These are phyloP conservation scores for Heliconius melpomene DNA, from an alignment of 1,140 invertebrate genomes.

Conservation along the genomic window DNA sequence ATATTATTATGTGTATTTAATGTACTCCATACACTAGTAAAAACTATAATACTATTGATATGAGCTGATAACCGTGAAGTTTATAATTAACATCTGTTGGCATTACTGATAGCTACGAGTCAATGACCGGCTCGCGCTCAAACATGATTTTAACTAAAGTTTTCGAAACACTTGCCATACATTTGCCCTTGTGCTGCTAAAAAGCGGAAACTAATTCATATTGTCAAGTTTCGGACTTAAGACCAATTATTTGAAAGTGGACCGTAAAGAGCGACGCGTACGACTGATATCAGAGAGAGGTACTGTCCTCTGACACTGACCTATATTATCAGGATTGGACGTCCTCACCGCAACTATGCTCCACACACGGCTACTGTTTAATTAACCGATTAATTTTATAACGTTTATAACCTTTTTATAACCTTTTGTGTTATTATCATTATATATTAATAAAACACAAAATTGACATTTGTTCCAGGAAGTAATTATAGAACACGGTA, in stretches of 20 bases:
- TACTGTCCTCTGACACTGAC: constrained; percentile 41
- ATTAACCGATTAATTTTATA: not conserved
- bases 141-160: constrained; percentile 20
- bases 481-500: not conserved
- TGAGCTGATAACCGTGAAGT: not conserved
- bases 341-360: constrained; percentile 30
- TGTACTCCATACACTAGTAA: not conserved
- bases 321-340: constrained; percentile 35
- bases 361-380: constrained; percentile 17
- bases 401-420: not conserved
- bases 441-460: not conserved
- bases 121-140: constrained; percentile 13
- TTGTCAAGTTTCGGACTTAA: constrained; percentile 23
- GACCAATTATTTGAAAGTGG: constrained; percentile 17
- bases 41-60: not conserved
- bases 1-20: not conserved
- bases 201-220: constrained; percentile 36
- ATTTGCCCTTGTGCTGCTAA: constrained; percentile 17
- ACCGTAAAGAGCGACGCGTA: constrained; percentile 19
- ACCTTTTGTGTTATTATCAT: not conserved
- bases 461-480: not conserved
- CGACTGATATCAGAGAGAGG: constrained; percentile 18
- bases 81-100: constrained; percentile 12
- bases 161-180: constrained; percentile 19
- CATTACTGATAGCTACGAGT: not conserved